Evolutionary conservation across 2,888 invertebrate species (phyloP).

Genomic region (Carcina quercana): DNA sequence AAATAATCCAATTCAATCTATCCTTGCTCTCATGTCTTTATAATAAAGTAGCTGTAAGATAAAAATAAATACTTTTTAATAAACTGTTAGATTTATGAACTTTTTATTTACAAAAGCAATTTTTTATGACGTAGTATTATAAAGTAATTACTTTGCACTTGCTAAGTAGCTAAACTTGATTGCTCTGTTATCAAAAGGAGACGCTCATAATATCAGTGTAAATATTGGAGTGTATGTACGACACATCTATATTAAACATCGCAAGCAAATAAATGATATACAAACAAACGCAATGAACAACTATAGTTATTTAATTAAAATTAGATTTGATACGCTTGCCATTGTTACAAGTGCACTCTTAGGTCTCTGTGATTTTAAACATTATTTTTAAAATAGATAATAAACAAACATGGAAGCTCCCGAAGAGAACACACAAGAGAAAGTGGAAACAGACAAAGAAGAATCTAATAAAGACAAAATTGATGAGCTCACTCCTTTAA

Average conservation of each 20-base stretch:
- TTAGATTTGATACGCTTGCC: constrained; percentile 9
- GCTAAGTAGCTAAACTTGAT: background rate
- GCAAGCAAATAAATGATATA: constrained; percentile 19
- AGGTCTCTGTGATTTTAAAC: too few relatives aligned
- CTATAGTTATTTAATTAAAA: constrained; percentile 27
- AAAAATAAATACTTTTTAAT: too few relatives aligned
- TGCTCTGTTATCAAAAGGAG: constrained; percentile 3
- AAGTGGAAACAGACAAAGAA: constrained; percentile 20
- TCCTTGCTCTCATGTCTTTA: too few relatives aligned
- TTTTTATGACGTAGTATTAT: too few relatives aligned
- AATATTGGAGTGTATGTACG: constrained; percentile 10
- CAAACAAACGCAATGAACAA: constrained; percentile 25
- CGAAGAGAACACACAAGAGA: too few relatives aligned
- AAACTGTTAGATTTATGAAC: too few relatives aligned
- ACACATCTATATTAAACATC: constrained; percentile 4
- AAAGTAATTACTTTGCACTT: background rate
- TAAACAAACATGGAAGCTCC: too few relatives aligned
- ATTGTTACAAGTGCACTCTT: too few relatives aligned
- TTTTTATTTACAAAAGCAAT: too few relatives aligned
- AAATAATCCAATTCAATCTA: too few relatives aligned
- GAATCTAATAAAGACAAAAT: constrained; percentile 26
- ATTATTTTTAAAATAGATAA: too few relatives aligned
- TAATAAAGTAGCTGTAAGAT: too few relatives aligned
- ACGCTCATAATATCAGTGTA: constrained; percentile 14
- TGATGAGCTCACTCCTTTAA: constrained; percentile 40